Conservation (phyloP, 2,888 invertebrate species). For the Volucella inanis region DNA sequence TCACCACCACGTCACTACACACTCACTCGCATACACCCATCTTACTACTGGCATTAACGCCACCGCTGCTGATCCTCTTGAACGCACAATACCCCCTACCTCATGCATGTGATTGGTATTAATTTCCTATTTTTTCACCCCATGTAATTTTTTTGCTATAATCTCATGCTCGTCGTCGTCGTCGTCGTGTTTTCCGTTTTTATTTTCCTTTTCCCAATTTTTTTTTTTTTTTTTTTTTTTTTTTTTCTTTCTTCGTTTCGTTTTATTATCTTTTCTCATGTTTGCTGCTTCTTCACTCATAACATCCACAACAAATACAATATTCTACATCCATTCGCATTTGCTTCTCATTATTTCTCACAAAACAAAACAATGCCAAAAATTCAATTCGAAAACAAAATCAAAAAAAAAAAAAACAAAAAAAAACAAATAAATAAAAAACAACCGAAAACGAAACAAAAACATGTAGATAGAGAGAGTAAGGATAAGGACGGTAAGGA, state of each 20-base stretch:
- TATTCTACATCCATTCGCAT: conserved; percentile 60
- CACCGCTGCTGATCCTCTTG: conserved; percentile 9
- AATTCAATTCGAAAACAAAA: conserved; percentile 20
- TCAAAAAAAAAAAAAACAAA: conserved; percentile 59
- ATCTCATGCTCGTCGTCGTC: conserved; percentile 56
- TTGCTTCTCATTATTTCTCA: conserved; percentile 61
- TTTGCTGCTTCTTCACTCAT: conserved; percentile 28
- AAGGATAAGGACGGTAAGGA: conserved; percentile 92
- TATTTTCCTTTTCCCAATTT: conserved; percentile 25
- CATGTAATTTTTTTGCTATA: conserved; percentile 40
- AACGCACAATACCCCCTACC: conserved; percentile 37
- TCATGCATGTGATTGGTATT: conserved; percentile 45
- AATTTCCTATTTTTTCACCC: conserved; percentile 45
- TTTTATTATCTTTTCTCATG: conserved; percentile 26
- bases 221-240: conserved; percentile 38
- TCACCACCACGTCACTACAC: conserved; percentile 38
- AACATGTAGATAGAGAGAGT: conserved; percentile 88
- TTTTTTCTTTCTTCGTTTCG: no score
- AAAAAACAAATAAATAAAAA: conserved; percentile 56
- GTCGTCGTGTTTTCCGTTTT: conserved; percentile 34
- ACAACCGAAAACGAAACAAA: conserved; percentile 32
- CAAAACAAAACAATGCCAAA: conserved; percentile 32
- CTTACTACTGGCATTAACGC: no score
- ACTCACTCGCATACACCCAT: conserved; percentile 6
- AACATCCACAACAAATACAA: conserved; percentile 54